Conservation (phyloP, 2,888 invertebrate species). For the Scaptomyza tumidula region DNA sequence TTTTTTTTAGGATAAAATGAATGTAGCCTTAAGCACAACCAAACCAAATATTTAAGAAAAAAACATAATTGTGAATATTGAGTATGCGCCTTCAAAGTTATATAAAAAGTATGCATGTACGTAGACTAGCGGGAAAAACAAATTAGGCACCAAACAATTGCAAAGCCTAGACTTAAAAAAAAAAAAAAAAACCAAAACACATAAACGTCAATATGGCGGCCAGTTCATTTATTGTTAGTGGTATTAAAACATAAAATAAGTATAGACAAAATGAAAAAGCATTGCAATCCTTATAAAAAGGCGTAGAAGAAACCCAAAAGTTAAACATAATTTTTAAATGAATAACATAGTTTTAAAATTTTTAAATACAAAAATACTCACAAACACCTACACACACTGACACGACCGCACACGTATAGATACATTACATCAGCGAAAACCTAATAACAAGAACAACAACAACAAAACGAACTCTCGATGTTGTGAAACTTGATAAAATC, state of each 20-base stretch:
- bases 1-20: slow-evolving; percentile 43
- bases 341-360: slow-evolving; percentile 63
- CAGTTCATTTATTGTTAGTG: slow-evolving; percentile 69
- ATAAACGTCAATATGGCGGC: slow-evolving; percentile 29
- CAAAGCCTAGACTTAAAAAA: slow-evolving; percentile 3
- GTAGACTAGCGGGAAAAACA: slow-evolving; percentile 50
- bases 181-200: slow-evolving; percentile 1
- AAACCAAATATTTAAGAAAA: background rate
- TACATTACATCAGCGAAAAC: slow-evolving; percentile 65
- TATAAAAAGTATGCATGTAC: slow-evolving; percentile 37
- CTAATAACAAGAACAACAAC: slow-evolving; percentile 67
- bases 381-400: slow-evolving; percentile 22
- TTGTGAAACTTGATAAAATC: slow-evolving; percentile 84
- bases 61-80: slow-evolving; percentile 80
- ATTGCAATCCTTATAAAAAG: slow-evolving; percentile 68
- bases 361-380: slow-evolving; percentile 59
- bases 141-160: slow-evolving; percentile 27
- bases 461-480: slow-evolving; percentile 84
- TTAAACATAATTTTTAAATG: slow-evolving; percentile 79
- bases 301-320: slow-evolving; percentile 72
- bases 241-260: slow-evolving; percentile 49
- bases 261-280: slow-evolving; percentile 47
- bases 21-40: slow-evolving; percentile 57
- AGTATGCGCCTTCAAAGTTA: slow-evolving; percentile 83
- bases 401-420: slow-evolving; percentile 26